Conservation (phyloP, 2,113 vertebrate species). For the Zapornia atra region DNA sequence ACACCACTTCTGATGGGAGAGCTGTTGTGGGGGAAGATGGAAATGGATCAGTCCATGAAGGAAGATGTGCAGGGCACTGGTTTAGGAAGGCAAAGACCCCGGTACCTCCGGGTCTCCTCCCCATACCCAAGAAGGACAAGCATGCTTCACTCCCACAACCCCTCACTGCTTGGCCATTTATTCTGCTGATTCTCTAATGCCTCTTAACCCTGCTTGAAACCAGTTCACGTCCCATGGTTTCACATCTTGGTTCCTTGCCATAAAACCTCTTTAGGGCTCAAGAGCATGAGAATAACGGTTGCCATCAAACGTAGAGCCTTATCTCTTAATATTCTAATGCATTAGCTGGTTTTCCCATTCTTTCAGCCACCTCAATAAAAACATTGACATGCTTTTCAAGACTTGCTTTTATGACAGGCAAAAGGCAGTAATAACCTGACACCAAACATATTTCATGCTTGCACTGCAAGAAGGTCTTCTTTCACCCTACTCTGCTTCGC, state of each 20-base stretch:
- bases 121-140: not conserved
- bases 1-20: not conserved
- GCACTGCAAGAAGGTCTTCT: not conserved
- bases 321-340: not conserved
- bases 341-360: not conserved
- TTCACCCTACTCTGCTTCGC: accelerated
- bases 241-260: not conserved
- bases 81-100: not conserved
- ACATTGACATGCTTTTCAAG: not conserved
- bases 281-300: not conserved
- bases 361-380: not conserved
- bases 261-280: not conserved
- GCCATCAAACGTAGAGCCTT: not conserved
- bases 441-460: not conserved
- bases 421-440: not conserved
- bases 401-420: not conserved
- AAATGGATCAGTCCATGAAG: too few species aligned
- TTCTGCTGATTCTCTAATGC: not conserved
- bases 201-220: not conserved
- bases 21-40: accelerated
- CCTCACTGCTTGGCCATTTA: not conserved
- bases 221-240: not conserved
- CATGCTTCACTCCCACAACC: not conserved
- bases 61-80: not conserved
- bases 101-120: not conserved